phyloP scores from a whole-genome alignment of 1,140 invertebrate species.

The Diorhabda sublineata region DNA sequence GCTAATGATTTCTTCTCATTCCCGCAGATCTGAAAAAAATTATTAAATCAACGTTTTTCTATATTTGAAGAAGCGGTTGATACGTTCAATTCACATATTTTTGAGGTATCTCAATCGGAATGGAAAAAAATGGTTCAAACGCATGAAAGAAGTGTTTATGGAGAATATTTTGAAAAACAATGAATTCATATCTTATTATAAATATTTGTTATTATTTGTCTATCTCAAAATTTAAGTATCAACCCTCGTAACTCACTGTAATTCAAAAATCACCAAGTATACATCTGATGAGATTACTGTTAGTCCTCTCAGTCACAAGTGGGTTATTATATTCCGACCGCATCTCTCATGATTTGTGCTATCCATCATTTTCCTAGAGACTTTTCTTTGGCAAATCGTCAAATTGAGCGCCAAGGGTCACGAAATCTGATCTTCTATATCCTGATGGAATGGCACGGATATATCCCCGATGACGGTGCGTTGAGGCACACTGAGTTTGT shows the following conservation, averaged over 20 bases:
- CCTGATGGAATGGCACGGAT: constrained; percentile 24
- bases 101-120: too few species aligned
- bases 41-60: too few species aligned
- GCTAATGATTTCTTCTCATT: too few species aligned
- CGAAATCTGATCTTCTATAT: constrained; percentile 33
- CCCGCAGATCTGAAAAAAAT: too few species aligned
- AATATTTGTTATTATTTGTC: too few species aligned
- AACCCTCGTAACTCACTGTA: background rate
- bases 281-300: constrained; percentile 26
- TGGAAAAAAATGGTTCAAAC: too few species aligned
- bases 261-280: too few species aligned
- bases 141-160: too few species aligned
- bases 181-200: too few species aligned
- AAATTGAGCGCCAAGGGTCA: constrained; percentile 32
- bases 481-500: background rate
- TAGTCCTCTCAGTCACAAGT: constrained; percentile 23
- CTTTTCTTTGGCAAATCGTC: constrained; percentile 33
- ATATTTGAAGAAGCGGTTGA: too few species aligned
- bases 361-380: constrained; percentile 30
- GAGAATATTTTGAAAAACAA: too few species aligned
- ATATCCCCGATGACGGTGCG: background rate
- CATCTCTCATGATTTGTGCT: constrained; percentile 32
- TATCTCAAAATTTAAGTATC: background rate
- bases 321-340: constrained; percentile 32
- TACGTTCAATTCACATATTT: too few species aligned